Evolutionary conservation across 2,888 invertebrate species (phyloP).

Genomic region (Adelognathus sp.): DNA sequence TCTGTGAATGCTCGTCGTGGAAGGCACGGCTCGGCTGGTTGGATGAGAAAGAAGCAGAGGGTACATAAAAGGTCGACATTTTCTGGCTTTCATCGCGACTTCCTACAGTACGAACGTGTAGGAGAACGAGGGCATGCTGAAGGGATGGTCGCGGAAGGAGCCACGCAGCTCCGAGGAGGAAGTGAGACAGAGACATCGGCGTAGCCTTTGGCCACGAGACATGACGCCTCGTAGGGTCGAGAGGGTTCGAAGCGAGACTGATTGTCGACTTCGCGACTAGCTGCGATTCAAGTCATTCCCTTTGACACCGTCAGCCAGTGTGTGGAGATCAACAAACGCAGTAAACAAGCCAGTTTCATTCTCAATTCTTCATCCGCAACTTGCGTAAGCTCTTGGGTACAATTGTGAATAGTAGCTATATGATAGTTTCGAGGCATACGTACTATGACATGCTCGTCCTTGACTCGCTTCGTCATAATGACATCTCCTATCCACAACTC

Average conservation of each 20-base stretch:
- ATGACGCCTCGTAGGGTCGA: constrained; percentile 5
- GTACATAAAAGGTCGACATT: constrained; percentile 40
- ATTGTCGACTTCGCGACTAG: constrained; percentile 33
- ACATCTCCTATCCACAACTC: too few relatives aligned
- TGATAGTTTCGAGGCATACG: too few relatives aligned
- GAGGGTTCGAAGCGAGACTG: constrained; percentile 38
- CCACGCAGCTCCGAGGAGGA: constrained; percentile 12
- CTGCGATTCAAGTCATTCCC: constrained; percentile 16
- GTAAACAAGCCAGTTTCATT: not conserved
- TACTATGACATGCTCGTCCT: too few relatives aligned
- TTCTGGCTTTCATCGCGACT: constrained; percentile 33
- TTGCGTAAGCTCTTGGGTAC: not conserved
- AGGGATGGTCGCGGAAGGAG: constrained; percentile 29
- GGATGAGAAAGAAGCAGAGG: constrained; percentile 39
- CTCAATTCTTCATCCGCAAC: not conserved
- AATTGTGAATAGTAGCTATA: too few relatives aligned
- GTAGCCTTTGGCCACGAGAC: constrained; percentile 1
- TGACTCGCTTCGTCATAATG: too few relatives aligned
- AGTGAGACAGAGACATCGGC: not conserved
- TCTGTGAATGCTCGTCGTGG: constrained; percentile 38
- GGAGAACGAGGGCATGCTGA: constrained; percentile 1
- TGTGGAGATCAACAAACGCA: not conserved
- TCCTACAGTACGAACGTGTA: constrained; percentile 15
- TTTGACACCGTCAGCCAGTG: not conserved
- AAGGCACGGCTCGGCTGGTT: not conserved